A percentile compares a stretch with the other conserved stretches of the same genome.
These are phyloP conservation scores for Trilocha varians DNA, from an alignment of 2,888 invertebrate species.

Conservation along the genomic window DNA sequence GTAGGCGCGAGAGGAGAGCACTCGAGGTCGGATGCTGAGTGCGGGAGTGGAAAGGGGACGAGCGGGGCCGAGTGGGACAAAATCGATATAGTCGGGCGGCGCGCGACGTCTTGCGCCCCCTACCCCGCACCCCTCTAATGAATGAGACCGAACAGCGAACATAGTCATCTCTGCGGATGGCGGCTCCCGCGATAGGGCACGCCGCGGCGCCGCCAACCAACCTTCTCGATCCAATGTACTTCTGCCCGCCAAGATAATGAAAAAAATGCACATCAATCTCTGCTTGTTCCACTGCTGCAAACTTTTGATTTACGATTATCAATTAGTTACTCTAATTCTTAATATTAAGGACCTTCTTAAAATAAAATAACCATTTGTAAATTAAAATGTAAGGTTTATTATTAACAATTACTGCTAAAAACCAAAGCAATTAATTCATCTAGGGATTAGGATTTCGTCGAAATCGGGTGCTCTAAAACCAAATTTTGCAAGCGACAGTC, in stretches of 20 bases:
- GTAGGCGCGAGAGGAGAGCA: constrained; percentile 71
- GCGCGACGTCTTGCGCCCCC: constrained; percentile 68
- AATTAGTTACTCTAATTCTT: no score
- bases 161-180: constrained; percentile 69
- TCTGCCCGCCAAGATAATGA: constrained; percentile 39
- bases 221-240: constrained; percentile 34
- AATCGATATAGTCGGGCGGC: constrained; percentile 72
- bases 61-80: constrained; percentile 58
- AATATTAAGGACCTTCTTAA: no score
- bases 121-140: constrained; percentile 57
- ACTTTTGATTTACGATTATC: no score
- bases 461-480: constrained; percentile 17
- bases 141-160: constrained; percentile 70
- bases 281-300: constrained; percentile 7
- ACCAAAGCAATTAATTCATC: no score
- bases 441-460: constrained; percentile 1
- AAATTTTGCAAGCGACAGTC: constrained; percentile 20
- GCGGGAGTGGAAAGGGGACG: constrained; percentile 44
- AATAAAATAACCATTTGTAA: no score
- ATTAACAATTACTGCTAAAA: no score
- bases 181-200: constrained; percentile 50
- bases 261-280: constrained; percentile 34
- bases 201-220: constrained; percentile 35
- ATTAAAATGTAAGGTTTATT: no score
- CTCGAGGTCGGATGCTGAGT: constrained; percentile 73